Evolutionary conservation across 2,113 vertebrate genomes (phyloP), one percentile per base, ranked within the genome.

Genomic region (Eretmochelys imbricata): DNA sequence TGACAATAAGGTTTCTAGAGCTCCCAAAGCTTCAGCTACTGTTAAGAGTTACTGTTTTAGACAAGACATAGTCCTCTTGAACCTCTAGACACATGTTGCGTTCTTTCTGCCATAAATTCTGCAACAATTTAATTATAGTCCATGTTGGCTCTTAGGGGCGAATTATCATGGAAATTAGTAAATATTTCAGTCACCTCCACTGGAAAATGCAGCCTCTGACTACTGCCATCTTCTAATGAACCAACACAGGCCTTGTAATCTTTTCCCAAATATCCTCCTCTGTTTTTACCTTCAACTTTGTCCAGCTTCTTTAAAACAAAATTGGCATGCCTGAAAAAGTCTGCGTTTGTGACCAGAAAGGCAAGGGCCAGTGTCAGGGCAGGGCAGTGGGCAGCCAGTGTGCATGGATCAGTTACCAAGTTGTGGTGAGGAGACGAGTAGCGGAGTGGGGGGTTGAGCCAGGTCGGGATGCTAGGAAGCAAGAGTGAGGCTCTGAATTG

Each of bases 281-380:
- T 14, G 3, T 78, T 46, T 48, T 78, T 46, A 78, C 11, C 42
- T 78, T 78, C 12, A 48, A 55, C 84, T 80, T 86, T 84, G 35
- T 35, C 22, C 54, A 31, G 72, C 38, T 93, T 75, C 80, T 91
- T 94, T 84, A 50, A 94, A 92, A 82, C 72, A 72, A 89, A 91
- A 90, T 49, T 79, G 91, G 1, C 80, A 57, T 3, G 20, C 91
- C 76, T 19, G 53, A 16, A 76, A n/a, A n/a, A 78, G 75, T 19
- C 0, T 72, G 65, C 5, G 10, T 72, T 72, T 72, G 65, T 72
- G 65, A 20, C 8, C 65, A 72, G 35, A 72, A 72, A 72, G 35
- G 35, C 16, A 27, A 57, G 27, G 27, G 57, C 11, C 57, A 72
- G 7, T 22, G 19, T 72, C 65, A 38, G 35, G 16, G 17, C 65